Base-by-base conservation (phyloP, 1,140 invertebrate species). In the Drosophila truncata region DNA sequence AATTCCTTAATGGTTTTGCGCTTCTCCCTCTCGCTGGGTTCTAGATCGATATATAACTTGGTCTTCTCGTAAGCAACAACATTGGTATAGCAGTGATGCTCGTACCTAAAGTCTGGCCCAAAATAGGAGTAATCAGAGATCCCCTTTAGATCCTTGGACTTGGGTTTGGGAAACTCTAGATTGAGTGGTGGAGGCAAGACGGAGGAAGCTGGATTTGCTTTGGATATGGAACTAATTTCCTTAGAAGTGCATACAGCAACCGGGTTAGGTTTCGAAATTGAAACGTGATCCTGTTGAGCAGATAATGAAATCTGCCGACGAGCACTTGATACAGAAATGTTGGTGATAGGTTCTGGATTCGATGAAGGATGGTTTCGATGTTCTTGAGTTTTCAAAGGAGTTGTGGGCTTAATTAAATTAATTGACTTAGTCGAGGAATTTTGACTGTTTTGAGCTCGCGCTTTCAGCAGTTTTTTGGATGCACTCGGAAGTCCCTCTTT, bases 61-160 rank as follows among this genome's bases (percentile, higher is more conserved):
- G 52, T 37, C 31, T 25, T 54, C 20, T 37, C 8, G 14, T 54
- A 54, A n/a, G 52, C 31, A 10, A 23, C 1, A 23, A 54, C 20
- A 23, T 54, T 54, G 18, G 52, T 54, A 16, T 54, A 54, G 20
- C 52, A 54, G 6, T 54, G 52, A n/a, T 54, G 52, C 52, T 54
- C 52, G 52, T 54, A 54, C 14, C 20, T 54, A 23, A 35, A 54
- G 14, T 54, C 31, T 2, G 33, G 31, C 2, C 33, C 31, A 35
- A 54, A 54, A 16, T 54, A 54, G 1, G 20, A 11, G 14, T 18
- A 31, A 13, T n/a, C 10, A 13, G 16, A 18, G 27, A 37, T 35
- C 8, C 6, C 8, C 9, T 18, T 33, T 14, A 20, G 7, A 20
- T 47, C 23, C 23, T 5, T 42, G n/a, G 39, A 1, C 9, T 18